Base-by-base conservation (phyloP, 2,888 invertebrate genomes). In the Lottia scabra region DNA sequence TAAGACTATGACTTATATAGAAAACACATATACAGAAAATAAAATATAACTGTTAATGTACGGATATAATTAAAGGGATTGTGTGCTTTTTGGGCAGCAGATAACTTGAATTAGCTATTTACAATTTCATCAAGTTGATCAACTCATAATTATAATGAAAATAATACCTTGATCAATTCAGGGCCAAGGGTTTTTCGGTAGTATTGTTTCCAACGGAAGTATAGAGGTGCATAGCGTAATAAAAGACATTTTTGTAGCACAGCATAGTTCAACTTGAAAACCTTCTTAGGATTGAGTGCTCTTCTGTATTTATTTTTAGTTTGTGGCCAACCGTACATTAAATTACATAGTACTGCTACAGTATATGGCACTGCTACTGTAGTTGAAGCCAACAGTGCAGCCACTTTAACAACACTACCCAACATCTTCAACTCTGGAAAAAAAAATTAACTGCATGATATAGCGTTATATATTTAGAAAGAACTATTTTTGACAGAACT, bases 301-400 rank as follows among this genome's bases (percentile, higher is more conserved):
- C 87, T 76, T n/a, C 76, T 76, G 66, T 81, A 83, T 65, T 81
- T 83, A 65, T 84, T 76, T 16, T 76, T 77, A 6, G 80, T 74
- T 62, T 77, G 79, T 23, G 87, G 87, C 85, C 86, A 87, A 26
- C 87, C 87, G 77, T 84, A 84, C 8, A 87, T 76, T n/a, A 87
- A 64, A 70, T 87, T 86, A 63, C 84, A 82, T 16, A 88, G 63
- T 0, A 87, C 65, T 6, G 88, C 85, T n/a, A 86, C 75, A 0
- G 85, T 83, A 70, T 88, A 88, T 0, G 88, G 88, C 26, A 88
- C 76, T 6, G 82, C 83, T 1, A 87, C 80, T 48, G 83, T 83
- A 27, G 86, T 78, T 1, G 86, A 79, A 0, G 81, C 78, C 67
- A 81, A 70, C 3, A 86, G 23, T 0, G 64, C 73, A 43, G 73